Percentiles rank a stretch among this genome's conserved stretches.
Evolutionary conservation across 2,113 vertebrate genomes (phyloP).

Genomic region (Dasyprocta punctata): DNA sequence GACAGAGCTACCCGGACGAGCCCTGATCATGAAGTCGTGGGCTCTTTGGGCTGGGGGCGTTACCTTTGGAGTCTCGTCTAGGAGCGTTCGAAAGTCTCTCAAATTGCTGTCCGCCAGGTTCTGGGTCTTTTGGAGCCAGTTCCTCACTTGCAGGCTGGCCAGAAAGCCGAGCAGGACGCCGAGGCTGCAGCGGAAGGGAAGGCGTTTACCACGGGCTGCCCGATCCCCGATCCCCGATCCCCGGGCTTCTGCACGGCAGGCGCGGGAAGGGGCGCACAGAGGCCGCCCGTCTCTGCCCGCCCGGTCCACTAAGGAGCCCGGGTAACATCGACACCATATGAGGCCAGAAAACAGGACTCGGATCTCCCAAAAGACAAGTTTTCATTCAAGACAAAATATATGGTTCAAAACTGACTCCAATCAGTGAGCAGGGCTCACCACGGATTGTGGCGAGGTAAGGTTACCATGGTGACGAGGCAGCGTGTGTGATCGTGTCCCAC

Average conservation of each 20-base stretch:
- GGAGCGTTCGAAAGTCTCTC: slow-evolving; percentile 92
- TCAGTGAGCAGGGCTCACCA: background rate
- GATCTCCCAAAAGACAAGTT: background rate
- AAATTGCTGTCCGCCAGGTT: slow-evolving; percentile 94
- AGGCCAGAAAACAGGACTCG: background rate
- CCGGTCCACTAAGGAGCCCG: background rate
- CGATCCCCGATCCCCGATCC: rapidly evolving
- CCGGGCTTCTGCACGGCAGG: rapidly evolving
- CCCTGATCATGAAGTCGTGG: rapidly evolving
- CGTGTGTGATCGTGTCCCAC: too few species aligned
- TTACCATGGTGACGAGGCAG: background rate
- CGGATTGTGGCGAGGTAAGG: background rate
- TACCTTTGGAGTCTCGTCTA: slow-evolving; percentile 92
- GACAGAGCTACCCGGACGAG: background rate
- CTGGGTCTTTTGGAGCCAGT: slow-evolving; percentile 89
- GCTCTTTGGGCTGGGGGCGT: background rate
- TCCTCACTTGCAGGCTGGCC: slow-evolving; percentile 94
- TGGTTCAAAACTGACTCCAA: background rate
- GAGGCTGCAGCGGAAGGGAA: slow-evolving; percentile 84
- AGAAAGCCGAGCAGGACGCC: slow-evolving; percentile 93
- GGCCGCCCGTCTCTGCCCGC: rapidly evolving
- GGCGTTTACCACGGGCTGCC: rapidly evolving
- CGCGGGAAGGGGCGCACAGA: background rate
- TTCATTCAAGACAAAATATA: rapidly evolving
- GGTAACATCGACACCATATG: rapidly evolving